Evolutionary conservation across 2,888 invertebrate genomes (phyloP).

Genomic region (Ametastegia equiseti): DNA sequence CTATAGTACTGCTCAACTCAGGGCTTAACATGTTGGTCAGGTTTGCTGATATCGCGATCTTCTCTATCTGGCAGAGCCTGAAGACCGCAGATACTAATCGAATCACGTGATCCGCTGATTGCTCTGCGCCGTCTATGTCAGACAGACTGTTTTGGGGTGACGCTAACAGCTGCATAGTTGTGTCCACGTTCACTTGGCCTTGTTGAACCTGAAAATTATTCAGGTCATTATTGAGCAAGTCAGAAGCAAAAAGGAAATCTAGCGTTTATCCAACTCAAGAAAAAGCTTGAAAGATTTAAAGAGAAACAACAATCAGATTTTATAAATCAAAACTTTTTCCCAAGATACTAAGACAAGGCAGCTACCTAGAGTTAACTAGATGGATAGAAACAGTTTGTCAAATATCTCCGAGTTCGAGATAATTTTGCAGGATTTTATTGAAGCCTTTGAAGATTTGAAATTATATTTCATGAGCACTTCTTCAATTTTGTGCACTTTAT

Average conservation of each 20-base stretch:
- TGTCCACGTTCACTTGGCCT: slow-evolving; percentile 74
- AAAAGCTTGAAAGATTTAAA: too few relatives aligned
- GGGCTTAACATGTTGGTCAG: slow-evolving; percentile 85
- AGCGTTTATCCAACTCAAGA: too few relatives aligned
- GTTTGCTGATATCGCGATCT: slow-evolving; percentile 84
- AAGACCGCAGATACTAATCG: slow-evolving; percentile 86
- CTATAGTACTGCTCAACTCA: slow-evolving; percentile 85
- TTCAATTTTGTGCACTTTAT: background rate
- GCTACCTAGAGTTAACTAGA: too few relatives aligned
- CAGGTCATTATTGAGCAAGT: too few relatives aligned
- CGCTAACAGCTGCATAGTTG: slow-evolving; percentile 77
- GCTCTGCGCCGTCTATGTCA: slow-evolving; percentile 65
- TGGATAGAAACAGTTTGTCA: too few relatives aligned
- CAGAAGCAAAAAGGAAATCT: too few relatives aligned
- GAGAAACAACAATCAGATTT: too few relatives aligned
- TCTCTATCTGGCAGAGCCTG: slow-evolving; percentile 86
- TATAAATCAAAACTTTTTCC: too few relatives aligned
- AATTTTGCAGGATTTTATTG: too few relatives aligned
- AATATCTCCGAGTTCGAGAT: too few relatives aligned
- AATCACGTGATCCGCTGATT: slow-evolving; percentile 71
- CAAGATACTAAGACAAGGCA: too few relatives aligned
- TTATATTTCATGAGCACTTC: background rate
- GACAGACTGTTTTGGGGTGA: slow-evolving; percentile 74
- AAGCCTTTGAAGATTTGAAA: too few relatives aligned
- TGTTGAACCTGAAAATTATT: slow-evolving; percentile 59